Base-by-base conservation (phyloP, 2,113 vertebrate species). In the Paramisgurnus dabryanus region DNA sequence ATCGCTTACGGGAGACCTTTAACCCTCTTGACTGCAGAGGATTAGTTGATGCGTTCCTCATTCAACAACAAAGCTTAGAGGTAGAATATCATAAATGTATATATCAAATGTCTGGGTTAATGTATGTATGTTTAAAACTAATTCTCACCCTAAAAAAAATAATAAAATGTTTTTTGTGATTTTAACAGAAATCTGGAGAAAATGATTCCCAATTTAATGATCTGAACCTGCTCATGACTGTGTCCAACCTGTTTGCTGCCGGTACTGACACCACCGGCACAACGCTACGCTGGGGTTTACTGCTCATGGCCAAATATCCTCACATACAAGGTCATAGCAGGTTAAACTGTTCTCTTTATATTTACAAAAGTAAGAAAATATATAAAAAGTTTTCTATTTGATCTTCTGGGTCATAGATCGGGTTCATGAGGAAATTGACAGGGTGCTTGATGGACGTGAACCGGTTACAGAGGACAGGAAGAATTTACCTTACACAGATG, bases 281-380 rank as follows among this genome's bases (percentile, higher is more conserved):
- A 1, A 17, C 49, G 0, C 18, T 93, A 8, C 66, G 87, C 47
- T 91, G 88, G 82, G 74, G 67, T 49, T 73, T 93, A 6, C 49
- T 90, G 71, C 8, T 83, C 3, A 84, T 93, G 90, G 82, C 87
- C 55, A 90, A 86, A 80, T 71, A 89, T 22, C 89, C 90, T 27
- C 77, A 90, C 7, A 83, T 94, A 63, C 92, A 94, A 84, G 89
- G 93, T 94, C 17, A 7, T 57, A n/a, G 27, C 2, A 34, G 27
- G 27, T 34, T 3, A 34, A 34, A 12, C 49, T 12, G 11, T 12
- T 53, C 49, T 4, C 49, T 53, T 53, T 53, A 12, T 50, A 2
- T 53, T 3, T 34, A 34, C 27, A 34, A 34, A 34, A 34, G 27
- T 34, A 34, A 34, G 27, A 34, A 45, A 45, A 45, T 2, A 45